Evolutionary conservation across 2,888 invertebrate genomes (phyloP).

Genomic region (Drosophila hamatofila): DNA sequence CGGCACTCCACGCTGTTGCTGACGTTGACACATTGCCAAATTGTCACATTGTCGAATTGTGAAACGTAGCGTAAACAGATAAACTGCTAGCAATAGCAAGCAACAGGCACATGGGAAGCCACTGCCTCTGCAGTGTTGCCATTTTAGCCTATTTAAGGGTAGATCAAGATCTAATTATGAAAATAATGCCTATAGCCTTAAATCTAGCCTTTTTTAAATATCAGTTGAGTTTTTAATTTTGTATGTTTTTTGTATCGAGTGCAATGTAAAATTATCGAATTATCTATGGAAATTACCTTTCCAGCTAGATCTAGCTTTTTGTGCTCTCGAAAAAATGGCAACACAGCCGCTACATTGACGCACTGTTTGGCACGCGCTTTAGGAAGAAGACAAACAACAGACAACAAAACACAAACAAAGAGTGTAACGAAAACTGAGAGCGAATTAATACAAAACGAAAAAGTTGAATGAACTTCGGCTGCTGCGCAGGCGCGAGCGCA

Average conservation of each 20-base stretch:
- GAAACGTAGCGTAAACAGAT: constrained; percentile 29
- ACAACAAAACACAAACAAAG: constrained; percentile 31
- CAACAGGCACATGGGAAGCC: background rate
- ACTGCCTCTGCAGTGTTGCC: too few relatives aligned
- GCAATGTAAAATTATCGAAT: too few relatives aligned
- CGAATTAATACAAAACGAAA: constrained; percentile 30
- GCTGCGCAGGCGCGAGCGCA: constrained; percentile 65
- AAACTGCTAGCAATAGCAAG: constrained; percentile 62
- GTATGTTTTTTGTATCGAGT: too few relatives aligned
- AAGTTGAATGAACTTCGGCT: constrained; percentile 73
- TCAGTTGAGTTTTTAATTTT: too few relatives aligned
- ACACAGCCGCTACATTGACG: constrained; percentile 57
- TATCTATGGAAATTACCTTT: too few relatives aligned
- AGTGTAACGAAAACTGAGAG: constrained; percentile 29
- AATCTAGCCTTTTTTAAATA: too few relatives aligned
- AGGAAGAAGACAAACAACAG: constrained; percentile 38
- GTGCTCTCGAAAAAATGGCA: too few relatives aligned
- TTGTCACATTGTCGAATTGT: constrained; percentile 8
- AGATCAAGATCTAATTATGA: too few relatives aligned
- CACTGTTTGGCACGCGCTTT: constrained; percentile 57
- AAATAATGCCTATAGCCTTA: too few relatives aligned
- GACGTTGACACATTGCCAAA: constrained; percentile 48
- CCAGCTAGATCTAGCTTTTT: too few relatives aligned
- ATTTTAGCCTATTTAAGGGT: too few relatives aligned
- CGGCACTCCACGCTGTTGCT: constrained; percentile 26